These are phyloP conservation scores for Ptycholaimellus sp. DNA, from an alignment of 2,888 invertebrate genomes.

Conservation along the genomic window DNA sequence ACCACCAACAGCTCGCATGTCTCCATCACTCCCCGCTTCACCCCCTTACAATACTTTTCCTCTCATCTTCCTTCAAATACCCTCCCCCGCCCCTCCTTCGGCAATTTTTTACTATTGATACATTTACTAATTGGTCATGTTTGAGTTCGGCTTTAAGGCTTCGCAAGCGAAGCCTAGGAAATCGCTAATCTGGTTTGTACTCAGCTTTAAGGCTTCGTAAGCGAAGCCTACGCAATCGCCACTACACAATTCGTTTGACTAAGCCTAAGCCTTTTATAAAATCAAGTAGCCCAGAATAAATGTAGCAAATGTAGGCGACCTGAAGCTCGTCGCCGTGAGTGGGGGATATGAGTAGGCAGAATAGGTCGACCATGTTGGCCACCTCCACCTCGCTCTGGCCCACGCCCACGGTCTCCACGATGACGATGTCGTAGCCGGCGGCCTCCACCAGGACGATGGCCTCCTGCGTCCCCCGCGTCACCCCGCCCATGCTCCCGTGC, in stretches of 20 bases:
- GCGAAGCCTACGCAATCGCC: no score
- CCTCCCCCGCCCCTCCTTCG: neutral
- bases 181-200: no score
- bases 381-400: constrained; percentile 37
- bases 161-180: no score
- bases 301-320: no score
- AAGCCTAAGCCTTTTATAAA: no score
- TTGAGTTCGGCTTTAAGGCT: neutral
- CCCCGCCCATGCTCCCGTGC: constrained; percentile 23
- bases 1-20: constrained; percentile 35
- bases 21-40: constrained; percentile 38
- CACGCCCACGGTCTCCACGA: constrained; percentile 39
- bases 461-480: constrained; percentile 37
- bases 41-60: constrained; percentile 22
- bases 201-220: no score
- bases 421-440: constrained; percentile 36
- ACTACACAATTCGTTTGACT: no score
- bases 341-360: constrained; percentile 36
- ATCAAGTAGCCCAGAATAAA: no score
- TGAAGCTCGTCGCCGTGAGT: constrained; percentile 38
- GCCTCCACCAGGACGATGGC: constrained; percentile 37
- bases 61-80: neutral
- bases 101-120: no score
- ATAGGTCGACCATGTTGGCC: constrained; percentile 37
- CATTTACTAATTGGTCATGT: no score